Evolutionary conservation across 2,888 invertebrate species (phyloP).

Genomic region (Neocrepidodera transversa): DNA sequence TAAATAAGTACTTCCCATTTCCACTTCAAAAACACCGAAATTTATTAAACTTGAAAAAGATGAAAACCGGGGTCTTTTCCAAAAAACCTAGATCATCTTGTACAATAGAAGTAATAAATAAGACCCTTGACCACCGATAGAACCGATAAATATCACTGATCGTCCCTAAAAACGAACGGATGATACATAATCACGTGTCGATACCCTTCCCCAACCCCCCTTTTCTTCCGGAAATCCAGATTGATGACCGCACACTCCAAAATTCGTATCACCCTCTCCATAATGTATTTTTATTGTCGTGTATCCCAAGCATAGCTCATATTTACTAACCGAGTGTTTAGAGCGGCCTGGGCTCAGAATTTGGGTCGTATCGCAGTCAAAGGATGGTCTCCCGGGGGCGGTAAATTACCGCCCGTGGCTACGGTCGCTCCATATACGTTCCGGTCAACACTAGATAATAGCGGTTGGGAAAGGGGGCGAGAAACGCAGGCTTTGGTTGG

Average conservation of each 20-base stretch:
- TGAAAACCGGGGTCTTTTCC: constrained; percentile 3
- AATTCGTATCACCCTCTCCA: constrained; percentile 28
- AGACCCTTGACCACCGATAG: constrained; percentile 24
- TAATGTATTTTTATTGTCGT: constrained; percentile 37
- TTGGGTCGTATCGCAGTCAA: constrained; percentile 32
- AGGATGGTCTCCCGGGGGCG: constrained; percentile 27
- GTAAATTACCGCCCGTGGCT: constrained; percentile 29
- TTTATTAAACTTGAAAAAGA: constrained; percentile 16
- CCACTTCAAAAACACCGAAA: constrained; percentile 9
- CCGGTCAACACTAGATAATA: constrained; percentile 31
- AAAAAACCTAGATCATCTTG: constrained; percentile 22
- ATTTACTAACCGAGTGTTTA: constrained; percentile 32
- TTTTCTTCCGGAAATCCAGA: constrained; percentile 31
- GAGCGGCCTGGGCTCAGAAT: constrained; percentile 24
- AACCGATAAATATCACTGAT: constrained; percentile 34
- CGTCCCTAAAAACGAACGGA: constrained; percentile 31
- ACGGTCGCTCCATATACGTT: constrained; percentile 21
- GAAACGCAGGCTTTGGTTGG: neutral
- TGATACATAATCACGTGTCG: constrained; percentile 35
- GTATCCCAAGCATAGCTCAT: constrained; percentile 25
- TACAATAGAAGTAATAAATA: constrained; percentile 30
- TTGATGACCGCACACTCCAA: constrained; percentile 32
- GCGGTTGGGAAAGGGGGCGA: neutral
- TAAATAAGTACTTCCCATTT: neutral
- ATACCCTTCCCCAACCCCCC: constrained; percentile 14